phyloP scores from a whole-genome alignment of 2,797 vertebrate genomes.

The Esox masquinongy region DNA sequence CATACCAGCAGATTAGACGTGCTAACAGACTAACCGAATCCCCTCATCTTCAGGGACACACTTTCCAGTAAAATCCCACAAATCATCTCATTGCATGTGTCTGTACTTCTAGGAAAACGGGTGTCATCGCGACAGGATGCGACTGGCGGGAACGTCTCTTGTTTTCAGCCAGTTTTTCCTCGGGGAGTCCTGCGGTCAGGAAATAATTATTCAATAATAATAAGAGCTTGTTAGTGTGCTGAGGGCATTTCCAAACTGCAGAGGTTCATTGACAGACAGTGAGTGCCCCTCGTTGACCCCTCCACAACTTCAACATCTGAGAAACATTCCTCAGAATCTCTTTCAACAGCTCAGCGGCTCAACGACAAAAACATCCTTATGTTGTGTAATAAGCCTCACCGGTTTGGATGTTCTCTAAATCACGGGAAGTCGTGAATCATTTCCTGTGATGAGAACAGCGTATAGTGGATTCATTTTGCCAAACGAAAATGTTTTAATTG shows the following conservation, averaged over 20 bases:
- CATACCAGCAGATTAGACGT: slow-evolving; percentile 21
- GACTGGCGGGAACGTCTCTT: not conserved
- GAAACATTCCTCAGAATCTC: slow-evolving; percentile 25
- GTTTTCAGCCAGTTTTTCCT: not conserved
- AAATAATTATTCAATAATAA: not conserved
- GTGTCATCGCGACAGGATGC: slow-evolving; percentile 24
- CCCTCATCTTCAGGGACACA: slow-evolving; percentile 26
- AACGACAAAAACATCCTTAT: slow-evolving; percentile 39
- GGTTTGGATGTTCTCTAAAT: slow-evolving; percentile 23
- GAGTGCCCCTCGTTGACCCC: slow-evolving; percentile 44
- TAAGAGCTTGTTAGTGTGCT: slow-evolving; percentile 33
- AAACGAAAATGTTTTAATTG: too few relatives aligned
- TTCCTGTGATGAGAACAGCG: slow-evolving; percentile 44
- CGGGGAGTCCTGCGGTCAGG: not conserved
- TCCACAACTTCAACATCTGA: slow-evolving; percentile 10
- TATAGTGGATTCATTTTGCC: too few relatives aligned
- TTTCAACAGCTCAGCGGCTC: slow-evolving; percentile 26
- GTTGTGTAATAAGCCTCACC: slow-evolving; percentile 23
- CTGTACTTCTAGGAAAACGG: slow-evolving; percentile 35
- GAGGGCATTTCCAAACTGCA: slow-evolving; percentile 24
- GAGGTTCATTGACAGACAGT: slow-evolving; percentile 10
- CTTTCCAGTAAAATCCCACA: slow-evolving; percentile 37
- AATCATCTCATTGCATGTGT: slow-evolving; percentile 28
- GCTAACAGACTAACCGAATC: slow-evolving; percentile 28
- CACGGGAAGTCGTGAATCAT: slow-evolving; percentile 27